Evolutionary conservation across 2,113 vertebrate species (phyloP).

Genomic region (Eupsittula cactorum): DNA sequence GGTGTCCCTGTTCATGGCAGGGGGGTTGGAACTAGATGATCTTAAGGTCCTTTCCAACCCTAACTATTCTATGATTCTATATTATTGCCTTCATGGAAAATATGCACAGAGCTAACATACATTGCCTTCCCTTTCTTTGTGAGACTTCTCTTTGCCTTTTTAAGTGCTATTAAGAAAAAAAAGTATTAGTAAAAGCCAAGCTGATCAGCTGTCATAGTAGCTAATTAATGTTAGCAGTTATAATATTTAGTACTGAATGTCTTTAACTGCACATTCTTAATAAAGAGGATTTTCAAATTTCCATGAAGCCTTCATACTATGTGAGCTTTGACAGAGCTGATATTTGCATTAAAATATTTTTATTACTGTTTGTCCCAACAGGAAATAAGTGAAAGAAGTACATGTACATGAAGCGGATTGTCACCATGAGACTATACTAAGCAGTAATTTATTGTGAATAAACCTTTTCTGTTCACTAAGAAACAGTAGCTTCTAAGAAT

Average conservation of each 20-base stretch:
- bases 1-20: too few species aligned
- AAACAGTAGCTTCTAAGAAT: not conserved
- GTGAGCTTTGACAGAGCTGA: not conserved
- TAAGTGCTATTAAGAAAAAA: not conserved
- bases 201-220: not conserved
- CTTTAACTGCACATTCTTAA: not conserved
- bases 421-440: not conserved
- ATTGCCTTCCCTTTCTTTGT: not conserved
- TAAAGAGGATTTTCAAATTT: not conserved
- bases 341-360: not conserved
- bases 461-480: not conserved
- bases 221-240: not conserved
- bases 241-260: not conserved
- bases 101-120: not conserved
- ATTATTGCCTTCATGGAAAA: not conserved
- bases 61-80: not conserved
- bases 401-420: not conserved
- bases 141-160: not conserved
- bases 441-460: not conserved
- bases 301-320: not conserved
- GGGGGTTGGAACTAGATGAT: too few species aligned
- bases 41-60: too few species aligned
- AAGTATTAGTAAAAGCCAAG: not conserved
- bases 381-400: not conserved
- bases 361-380: not conserved